A percentile compares a stretch with the other conserved stretches of the same genome.
These are phyloP conservation scores for Leucoraja erinaceus DNA, from an alignment of 2,113 vertebrate species.

Conservation along the genomic window DNA sequence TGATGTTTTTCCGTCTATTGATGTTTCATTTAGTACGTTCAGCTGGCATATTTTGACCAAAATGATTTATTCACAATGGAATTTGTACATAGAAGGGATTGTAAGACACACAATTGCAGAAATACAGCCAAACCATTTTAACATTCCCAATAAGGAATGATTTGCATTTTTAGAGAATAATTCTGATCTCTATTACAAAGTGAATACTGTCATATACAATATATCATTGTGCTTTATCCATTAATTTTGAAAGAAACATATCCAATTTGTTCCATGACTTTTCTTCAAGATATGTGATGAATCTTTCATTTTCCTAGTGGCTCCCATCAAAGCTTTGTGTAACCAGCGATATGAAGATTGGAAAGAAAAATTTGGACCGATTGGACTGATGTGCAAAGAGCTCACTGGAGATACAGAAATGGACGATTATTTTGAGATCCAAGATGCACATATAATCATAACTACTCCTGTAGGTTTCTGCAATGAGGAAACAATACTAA, in stretches of 20 bases:
- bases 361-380: conserved; percentile 85
- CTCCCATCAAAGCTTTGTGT: conserved; percentile 94
- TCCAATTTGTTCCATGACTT: conserved; percentile 6
- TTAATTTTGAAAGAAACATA: background rate
- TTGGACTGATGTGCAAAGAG: conserved; percentile 89
- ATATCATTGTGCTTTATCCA: conserved; percentile 29
- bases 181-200: background rate
- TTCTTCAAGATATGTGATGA: background rate
- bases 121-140: background rate
- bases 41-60: background rate
- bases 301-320: conserved; percentile 66
- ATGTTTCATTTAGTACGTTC: background rate
- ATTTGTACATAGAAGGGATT: background rate
- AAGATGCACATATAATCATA: conserved; percentile 86
- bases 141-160: background rate
- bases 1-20: background rate
- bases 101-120: background rate
- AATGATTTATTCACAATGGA: background rate
- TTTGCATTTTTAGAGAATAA: conserved; percentile 5
- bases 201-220: background rate
- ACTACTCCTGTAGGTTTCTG: conserved; percentile 82
- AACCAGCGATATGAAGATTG: conserved; percentile 88
- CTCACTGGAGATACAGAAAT: conserved; percentile 90
- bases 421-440: conserved; percentile 95
- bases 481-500: background rate